A percentile compares a stretch with the other conserved stretches of the same genome.
These are phyloP conservation scores for Rhyzopertha dominica DNA, from an alignment of 1,140 invertebrate genomes.

Conservation along the genomic window DNA sequence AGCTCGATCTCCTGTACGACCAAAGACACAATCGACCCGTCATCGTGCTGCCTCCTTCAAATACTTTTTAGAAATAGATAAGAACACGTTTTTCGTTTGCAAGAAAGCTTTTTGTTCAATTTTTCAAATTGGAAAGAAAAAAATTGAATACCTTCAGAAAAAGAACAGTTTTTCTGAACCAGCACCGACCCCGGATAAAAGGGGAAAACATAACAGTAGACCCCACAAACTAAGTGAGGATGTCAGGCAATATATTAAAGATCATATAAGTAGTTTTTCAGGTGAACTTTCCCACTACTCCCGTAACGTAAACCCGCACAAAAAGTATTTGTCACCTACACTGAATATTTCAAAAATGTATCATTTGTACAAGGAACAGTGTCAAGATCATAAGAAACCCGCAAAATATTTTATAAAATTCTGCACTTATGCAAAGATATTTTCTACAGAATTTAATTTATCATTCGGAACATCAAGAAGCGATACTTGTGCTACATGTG, in stretches of 20 bases:
- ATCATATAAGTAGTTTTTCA: not conserved
- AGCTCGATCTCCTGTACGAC: too few species aligned
- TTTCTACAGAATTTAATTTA: slow-evolving; percentile 28
- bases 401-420: slow-evolving; percentile 14
- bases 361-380: slow-evolving; percentile 15
- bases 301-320: slow-evolving; percentile 5
- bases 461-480: slow-evolving; percentile 28
- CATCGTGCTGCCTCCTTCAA: too few species aligned
- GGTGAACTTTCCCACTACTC: slow-evolving; percentile 10
- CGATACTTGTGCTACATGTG: slow-evolving; percentile 30
- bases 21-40: too few species aligned
- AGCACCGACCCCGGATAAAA: slow-evolving; percentile 1
- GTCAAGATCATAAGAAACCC: slow-evolving; percentile 13
- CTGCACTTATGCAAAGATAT: slow-evolving; percentile 19
- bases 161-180: not conserved
- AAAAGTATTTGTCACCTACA: slow-evolving; percentile 14
- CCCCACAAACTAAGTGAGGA: not conserved
- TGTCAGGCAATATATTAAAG: not conserved
- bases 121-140: not conserved
- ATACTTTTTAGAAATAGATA: too few species aligned
- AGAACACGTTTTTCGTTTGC: too few species aligned
- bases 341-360: slow-evolving; percentile 15
- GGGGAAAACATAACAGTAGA: not conserved
- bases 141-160: slow-evolving; percentile 1
- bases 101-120: not conserved